Conservation (phyloP, 2,113 vertebrate species). For the Bettongia penicillata region DNA sequence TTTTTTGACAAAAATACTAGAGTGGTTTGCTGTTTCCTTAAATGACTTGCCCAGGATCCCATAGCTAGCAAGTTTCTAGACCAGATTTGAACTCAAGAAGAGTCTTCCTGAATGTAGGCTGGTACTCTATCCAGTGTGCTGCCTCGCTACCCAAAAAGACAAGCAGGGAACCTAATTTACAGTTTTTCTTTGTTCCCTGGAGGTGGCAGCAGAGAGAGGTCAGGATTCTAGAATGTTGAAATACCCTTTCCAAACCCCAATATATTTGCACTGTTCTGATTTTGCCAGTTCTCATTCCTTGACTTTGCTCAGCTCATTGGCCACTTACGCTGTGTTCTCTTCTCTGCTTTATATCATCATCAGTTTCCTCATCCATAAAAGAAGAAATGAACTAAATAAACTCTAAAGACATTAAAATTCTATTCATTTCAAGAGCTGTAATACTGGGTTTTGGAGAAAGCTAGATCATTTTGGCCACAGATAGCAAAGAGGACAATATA, state of each 20-base stretch:
- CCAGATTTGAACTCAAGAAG: no score
- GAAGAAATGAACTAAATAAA: neutral
- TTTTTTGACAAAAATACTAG: neutral
- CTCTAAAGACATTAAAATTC: neutral
- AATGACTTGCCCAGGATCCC: neutral
- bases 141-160: neutral
- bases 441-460: neutral
- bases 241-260: neutral
- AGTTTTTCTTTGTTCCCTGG: neutral
- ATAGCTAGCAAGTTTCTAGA: no score
- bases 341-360: neutral
- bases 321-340: conserved; percentile 3
- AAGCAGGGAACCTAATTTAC: neutral
- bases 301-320: neutral
- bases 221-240: neutral
- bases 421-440: neutral
- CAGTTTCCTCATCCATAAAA: neutral
- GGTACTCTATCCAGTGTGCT: no score
- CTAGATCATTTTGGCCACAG: neutral
- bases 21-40: neutral
- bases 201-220: neutral
- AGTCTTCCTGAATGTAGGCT: no score
- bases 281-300: conserved; percentile 3
- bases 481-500: neutral
- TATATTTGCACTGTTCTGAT: conserved; percentile 33